Evolutionary conservation across 2,113 vertebrate species (phyloP).

Genomic region (Psilopsiagon aymara): DNA sequence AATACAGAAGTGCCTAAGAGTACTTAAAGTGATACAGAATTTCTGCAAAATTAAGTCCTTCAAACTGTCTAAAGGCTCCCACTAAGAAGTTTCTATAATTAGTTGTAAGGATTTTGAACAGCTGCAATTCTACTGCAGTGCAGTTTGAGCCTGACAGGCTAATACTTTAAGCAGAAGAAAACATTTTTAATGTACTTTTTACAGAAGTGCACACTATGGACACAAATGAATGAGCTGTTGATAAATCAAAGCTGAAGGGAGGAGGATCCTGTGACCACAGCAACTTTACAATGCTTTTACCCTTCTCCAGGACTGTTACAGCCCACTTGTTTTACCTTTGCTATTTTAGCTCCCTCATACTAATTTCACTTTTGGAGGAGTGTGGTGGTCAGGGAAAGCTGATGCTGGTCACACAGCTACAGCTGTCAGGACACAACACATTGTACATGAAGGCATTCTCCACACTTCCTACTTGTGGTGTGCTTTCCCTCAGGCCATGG

Average conservation of each 20-base stretch:
- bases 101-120: not conserved
- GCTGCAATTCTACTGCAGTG: not conserved
- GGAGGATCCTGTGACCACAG: not conserved
- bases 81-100: not conserved
- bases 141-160: not conserved
- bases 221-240: not conserved
- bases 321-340: not conserved
- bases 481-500: not conserved
- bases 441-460: too few species aligned
- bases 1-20: not conserved
- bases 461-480: rapidly evolving
- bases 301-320: not conserved
- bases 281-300: not conserved
- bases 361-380: not conserved
- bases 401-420: not conserved
- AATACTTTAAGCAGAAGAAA: not conserved
- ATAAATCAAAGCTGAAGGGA: not conserved
- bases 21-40: not conserved
- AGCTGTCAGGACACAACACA: not conserved
- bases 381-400: not conserved
- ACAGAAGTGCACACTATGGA: not conserved
- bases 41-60: not conserved
- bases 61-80: not conserved
- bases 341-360: not conserved
- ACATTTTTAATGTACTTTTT: not conserved